Evolutionary conservation across 2,888 invertebrate species (phyloP), one percentile per base, ranked within the genome.

Genomic region (Bedellia somnulentella): DNA sequence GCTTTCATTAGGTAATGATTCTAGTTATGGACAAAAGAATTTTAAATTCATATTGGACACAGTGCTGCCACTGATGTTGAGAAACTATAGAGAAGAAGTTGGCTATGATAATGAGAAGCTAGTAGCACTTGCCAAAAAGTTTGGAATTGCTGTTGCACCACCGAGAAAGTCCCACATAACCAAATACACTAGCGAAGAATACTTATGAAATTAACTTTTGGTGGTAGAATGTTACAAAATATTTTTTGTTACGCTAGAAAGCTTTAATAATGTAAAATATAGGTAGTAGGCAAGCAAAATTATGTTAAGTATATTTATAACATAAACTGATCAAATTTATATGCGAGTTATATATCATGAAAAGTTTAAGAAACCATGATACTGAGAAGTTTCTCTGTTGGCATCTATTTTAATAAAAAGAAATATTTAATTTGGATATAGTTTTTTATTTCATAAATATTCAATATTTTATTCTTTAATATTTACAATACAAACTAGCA

Each of bases 151-250:
- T 31, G 56, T 79, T 13, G 52, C 70, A 30, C 76, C 80, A 30
- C 76, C 80, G 44, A 79, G 80, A 40, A 80, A 78, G 53, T 80
- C 79, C 34, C 79, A 75, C 58, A 71, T 84, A 61, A 80, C 83
- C 41, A 85, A 84, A 66, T 86, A 86, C 55, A 83, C 83, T 16
- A 82, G 83, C 41, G 82, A 78, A 29, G 83, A 82, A 59, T 83
- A 82, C 58, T 76, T 80, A 63, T 80, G 75, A 78, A 56, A 63
- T 46, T 53, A 67, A 55, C n/a, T n/a, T n/a, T n/a, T 54, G 49
- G 52, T 39, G 46, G 46, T 41, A 37, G 42, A 39, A 36, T 43
- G 41, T n/a, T 58, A 60, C 40, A 51, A 56, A 60, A 57, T 63
- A 63, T 67, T 61, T 64, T 62, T 67, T 64, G 66, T 62, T 71